Percentiles rank a stretch among this genome's conserved stretches.
phyloP scores from a whole-genome alignment of 1,140 invertebrate genomes.

The Heliothis subflexa region DNA sequence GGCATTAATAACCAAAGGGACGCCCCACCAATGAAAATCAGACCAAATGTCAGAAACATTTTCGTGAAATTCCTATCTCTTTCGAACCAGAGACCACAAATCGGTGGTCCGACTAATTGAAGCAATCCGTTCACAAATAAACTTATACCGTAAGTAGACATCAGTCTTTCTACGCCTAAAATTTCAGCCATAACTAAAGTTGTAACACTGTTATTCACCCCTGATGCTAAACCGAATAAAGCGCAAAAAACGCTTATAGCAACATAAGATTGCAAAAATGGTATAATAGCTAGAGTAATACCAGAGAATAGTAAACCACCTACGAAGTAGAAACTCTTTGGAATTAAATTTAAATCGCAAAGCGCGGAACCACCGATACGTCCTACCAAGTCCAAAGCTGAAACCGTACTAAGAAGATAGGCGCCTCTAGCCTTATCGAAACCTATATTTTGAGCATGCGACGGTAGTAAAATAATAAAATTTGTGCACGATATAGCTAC shows the following conservation, averaged over 20 bases:
- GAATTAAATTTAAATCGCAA: constrained; percentile 91
- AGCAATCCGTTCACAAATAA: constrained; percentile 93
- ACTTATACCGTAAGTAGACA: constrained; percentile 94
- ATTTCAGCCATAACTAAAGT: constrained; percentile 95
- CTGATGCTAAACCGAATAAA: constrained; percentile 92
- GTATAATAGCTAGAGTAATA: constrained; percentile 89
- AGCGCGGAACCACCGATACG: constrained; percentile 93
- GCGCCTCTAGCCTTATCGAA: constrained; percentile 90
- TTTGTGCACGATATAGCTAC: constrained; percentile 95
- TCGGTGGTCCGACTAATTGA: constrained; percentile 92
- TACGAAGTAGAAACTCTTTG: constrained; percentile 93
- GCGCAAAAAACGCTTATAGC: constrained; percentile 89
- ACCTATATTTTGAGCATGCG: constrained; percentile 89
- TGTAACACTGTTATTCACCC: constrained; percentile 94
- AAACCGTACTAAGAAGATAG: constrained; percentile 91
- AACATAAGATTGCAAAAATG: constrained; percentile 87
- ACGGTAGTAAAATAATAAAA: constrained; percentile 92
- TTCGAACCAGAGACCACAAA: constrained; percentile 91
- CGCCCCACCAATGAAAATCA: constrained; percentile 90
- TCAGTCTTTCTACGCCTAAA: constrained; percentile 92
- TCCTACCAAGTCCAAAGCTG: constrained; percentile 92
- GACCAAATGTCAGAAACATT: constrained; percentile 91
- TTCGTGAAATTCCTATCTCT: constrained; percentile 88
- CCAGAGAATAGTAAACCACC: constrained; percentile 92
- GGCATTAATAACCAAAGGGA: constrained; percentile 92